Conservation (phyloP, 2,797 vertebrate species). For the Falco novaeseelandiae region DNA sequence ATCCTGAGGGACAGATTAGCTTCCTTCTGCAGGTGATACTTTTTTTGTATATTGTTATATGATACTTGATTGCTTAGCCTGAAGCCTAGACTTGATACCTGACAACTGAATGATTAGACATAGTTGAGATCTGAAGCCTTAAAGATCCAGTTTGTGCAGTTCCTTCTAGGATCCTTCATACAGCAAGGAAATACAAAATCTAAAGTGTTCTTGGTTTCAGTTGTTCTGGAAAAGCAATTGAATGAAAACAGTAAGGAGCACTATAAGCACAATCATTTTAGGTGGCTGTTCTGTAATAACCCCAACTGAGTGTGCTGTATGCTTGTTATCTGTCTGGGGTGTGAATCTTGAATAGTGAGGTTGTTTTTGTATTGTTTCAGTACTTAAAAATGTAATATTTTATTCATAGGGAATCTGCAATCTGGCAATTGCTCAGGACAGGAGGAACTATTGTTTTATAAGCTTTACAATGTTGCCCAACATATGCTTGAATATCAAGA, state of each 20-base stretch:
- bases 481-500: slow-evolving; percentile 36
- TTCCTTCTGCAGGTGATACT: neutral
- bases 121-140: neutral
- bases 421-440: neutral
- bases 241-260: neutral
- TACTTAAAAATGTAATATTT: slow-evolving; percentile 28
- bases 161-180: neutral
- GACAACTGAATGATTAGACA: neutral
- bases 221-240: neutral
- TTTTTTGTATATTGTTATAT: neutral
- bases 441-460: neutral
- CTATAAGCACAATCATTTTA: neutral
- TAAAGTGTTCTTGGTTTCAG: neutral
- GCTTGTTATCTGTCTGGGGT: neutral
- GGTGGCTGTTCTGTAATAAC: neutral
- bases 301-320: neutral
- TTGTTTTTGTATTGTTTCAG: neutral
- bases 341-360: neutral
- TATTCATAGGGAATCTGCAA: slow-evolving; percentile 10
- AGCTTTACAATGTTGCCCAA: neutral
- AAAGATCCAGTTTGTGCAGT: neutral
- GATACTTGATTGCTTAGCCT: neutral
- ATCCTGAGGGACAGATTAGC: neutral
- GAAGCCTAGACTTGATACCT: neutral
- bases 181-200: neutral